phyloP scores from a whole-genome alignment of 2,113 vertebrate genomes.

The Talpa occidentalis region DNA sequence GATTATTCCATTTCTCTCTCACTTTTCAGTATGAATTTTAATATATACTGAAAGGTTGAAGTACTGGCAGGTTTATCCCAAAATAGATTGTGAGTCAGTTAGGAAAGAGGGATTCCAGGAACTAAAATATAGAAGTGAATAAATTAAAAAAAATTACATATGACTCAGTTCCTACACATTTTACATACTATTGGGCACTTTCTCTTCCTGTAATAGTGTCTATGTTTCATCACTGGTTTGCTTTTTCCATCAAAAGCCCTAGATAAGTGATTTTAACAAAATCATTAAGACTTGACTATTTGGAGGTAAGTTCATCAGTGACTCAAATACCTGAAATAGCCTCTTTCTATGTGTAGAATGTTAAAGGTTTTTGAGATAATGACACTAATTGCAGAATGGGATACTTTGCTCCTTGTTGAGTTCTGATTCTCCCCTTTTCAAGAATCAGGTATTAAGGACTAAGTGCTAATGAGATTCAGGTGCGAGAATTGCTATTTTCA shows the following conservation, averaged over 20 bases:
- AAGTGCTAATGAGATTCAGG: not conserved
- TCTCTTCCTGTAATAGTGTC: conserved; percentile 40
- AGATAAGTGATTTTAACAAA: conserved; percentile 30
- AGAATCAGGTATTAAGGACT: not conserved
- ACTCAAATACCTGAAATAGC: conserved; percentile 31
- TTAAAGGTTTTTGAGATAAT: conserved; percentile 37
- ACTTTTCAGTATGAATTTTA: conserved; percentile 15
- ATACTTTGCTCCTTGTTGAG: not conserved
- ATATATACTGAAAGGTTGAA: not conserved
- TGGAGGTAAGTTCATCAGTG: not conserved
- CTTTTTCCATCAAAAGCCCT: conserved; percentile 48
- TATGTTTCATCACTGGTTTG: not conserved
- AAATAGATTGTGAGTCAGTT: conserved; percentile 64
- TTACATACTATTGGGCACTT: conserved; percentile 23
- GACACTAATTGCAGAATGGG: conserved; percentile 20
- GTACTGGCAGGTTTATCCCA: not conserved
- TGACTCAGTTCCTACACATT: conserved; percentile 50
- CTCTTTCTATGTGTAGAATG: not conserved
- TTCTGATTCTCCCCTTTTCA: not conserved
- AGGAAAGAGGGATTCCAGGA: conserved; percentile 54
- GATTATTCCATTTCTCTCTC: not conserved
- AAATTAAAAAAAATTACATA: conserved; percentile 41
- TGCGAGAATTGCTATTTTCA: not conserved
- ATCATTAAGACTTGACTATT: conserved; percentile 15
- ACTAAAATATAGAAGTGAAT: conserved; percentile 56